Evolutionary conservation across 2,113 vertebrate genomes (phyloP), one percentile per base, ranked within the genome.

Genomic region (Anarrhichthys ocellatus): DNA sequence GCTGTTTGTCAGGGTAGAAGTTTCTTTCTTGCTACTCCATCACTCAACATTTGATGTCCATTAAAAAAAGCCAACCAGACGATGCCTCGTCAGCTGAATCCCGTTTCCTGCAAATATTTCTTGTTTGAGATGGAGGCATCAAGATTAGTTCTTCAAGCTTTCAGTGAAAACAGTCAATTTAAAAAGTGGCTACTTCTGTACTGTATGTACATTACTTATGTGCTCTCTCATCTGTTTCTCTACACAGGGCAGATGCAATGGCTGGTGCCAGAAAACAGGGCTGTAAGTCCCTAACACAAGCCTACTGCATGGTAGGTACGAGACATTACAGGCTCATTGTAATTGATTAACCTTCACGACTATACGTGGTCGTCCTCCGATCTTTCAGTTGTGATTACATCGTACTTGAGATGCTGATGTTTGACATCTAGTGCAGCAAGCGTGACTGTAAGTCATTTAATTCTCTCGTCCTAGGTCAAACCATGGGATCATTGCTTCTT

Each of bases 251-350:
- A 40, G 97, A 99, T 86, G 96, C 96, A 29, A 78, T 81, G 40
- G 94, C 82, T 78, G 94, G 95, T 61, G 86, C 92, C 76, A 94
- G 94, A 79, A 96, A 96, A 82, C 97, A 97, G 86, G 97, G 97
- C 62, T 97, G 93, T 87, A 97, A 96, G 83, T 96, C 96, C 82
- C 93, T 99, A 29, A 96, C 95, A 59, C 95, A 96, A 86, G 96
- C 97, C 50, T 89, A 96, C 29, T 98, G 96, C 93, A 97, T 95
- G 95, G 98, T 98, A 95, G 74, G 97, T 84, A 44, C n/a, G 22
- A 20, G 52, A 74, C 18, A 5, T 52, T n/a, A 27, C 2, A 63
- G 13, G 18, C 9, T 56, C 36, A 29, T 42, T 42, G 8, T 82
- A n/a, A 20, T 44, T 11, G 8, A 9, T 54, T 27, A 32, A 24